These are phyloP conservation scores for Ptiloglossa arizonensis DNA, from an alignment of 1,140 invertebrate genomes.

Conservation along the genomic window DNA sequence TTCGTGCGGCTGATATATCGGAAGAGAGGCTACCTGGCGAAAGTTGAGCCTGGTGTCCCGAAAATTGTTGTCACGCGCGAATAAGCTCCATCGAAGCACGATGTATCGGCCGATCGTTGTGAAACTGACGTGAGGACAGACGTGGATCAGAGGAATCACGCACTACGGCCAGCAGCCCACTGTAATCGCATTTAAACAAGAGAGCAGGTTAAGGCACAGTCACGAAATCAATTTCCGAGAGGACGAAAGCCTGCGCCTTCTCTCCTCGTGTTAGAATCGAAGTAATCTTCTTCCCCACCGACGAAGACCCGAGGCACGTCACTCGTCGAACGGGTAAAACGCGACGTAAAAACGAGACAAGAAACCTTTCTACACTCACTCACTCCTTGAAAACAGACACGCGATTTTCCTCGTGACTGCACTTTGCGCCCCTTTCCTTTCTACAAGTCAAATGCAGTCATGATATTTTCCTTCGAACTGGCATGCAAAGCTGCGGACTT, in stretches of 20 bases:
- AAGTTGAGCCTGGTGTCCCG: slow-evolving; percentile 50
- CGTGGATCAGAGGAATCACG: slow-evolving; percentile 31
- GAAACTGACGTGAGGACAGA: slow-evolving; percentile 27
- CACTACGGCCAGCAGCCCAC: slow-evolving; percentile 35
- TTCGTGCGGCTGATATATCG: slow-evolving; percentile 17
- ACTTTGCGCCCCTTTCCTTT: slow-evolving; percentile 28
- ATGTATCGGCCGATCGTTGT: slow-evolving; percentile 26
- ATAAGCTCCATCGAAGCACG: slow-evolving; percentile 57
- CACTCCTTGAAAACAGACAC: slow-evolving; percentile 25
- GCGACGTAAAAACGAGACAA: slow-evolving; percentile 41
- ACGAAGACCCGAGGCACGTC: slow-evolving; percentile 53
- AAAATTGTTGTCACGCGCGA: slow-evolving; percentile 58
- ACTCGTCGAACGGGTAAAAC: slow-evolving; percentile 46
- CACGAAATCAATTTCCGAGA: slow-evolving; percentile 13
- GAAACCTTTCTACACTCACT: slow-evolving; percentile 39
- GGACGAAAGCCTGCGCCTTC: slow-evolving; percentile 34
- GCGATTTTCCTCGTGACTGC: slow-evolving; percentile 8
- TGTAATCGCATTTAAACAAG: slow-evolving; percentile 40
- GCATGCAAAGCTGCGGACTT: slow-evolving; percentile 46
- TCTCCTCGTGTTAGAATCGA: slow-evolving; percentile 33
- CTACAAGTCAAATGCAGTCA: slow-evolving; percentile 40
- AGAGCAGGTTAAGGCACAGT: slow-evolving; percentile 35
- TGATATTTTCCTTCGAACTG: slow-evolving; percentile 43
- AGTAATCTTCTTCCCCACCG: slow-evolving; percentile 37
- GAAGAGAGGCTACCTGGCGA: slow-evolving; percentile 51